Percentiles rank a stretch among this genome's conserved stretches.
These are phyloP conservation scores for Lagorchestes hirsutus DNA, from an alignment of 2,797 vertebrate species.

Conservation along the genomic window DNA sequence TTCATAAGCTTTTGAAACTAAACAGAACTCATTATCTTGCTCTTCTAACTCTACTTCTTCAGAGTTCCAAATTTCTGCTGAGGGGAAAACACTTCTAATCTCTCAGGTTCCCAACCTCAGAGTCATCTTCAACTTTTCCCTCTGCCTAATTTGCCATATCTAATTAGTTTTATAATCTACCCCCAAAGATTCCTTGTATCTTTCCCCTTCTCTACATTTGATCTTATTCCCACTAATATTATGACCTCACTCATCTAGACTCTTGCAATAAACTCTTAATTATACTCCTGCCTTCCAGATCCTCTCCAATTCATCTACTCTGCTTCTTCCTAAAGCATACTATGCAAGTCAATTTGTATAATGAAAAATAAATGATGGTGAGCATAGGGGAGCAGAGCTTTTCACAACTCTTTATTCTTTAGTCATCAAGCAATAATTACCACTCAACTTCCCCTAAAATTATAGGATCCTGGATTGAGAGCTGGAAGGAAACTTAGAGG, in stretches of 20 bases:
- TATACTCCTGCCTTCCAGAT: not conserved
- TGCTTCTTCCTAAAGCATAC: not conserved
- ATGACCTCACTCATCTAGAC: not conserved
- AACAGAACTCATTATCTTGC: not conserved
- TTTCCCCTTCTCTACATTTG: not conserved
- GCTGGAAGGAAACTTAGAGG: not conserved
- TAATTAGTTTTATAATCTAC: not conserved
- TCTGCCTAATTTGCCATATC: not conserved
- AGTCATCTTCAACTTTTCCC: not conserved
- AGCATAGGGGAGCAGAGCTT: not conserved
- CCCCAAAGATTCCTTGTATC: not conserved
- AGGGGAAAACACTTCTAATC: not conserved
- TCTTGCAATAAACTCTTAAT: not conserved
- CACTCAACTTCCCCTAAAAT: not conserved
- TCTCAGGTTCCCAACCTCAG: not conserved
- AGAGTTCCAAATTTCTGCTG: not conserved
- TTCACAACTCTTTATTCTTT: not conserved
- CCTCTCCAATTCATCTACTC: not conserved
- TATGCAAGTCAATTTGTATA: not conserved
- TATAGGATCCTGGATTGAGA: not conserved
- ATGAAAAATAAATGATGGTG: not conserved
- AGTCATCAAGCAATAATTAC: not conserved
- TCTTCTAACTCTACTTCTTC: not conserved
- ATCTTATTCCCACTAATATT: not conserved
- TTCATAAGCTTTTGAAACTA: not conserved